Conservation (phyloP, 2,888 invertebrate species). For the Drepana falcataria region DNA sequence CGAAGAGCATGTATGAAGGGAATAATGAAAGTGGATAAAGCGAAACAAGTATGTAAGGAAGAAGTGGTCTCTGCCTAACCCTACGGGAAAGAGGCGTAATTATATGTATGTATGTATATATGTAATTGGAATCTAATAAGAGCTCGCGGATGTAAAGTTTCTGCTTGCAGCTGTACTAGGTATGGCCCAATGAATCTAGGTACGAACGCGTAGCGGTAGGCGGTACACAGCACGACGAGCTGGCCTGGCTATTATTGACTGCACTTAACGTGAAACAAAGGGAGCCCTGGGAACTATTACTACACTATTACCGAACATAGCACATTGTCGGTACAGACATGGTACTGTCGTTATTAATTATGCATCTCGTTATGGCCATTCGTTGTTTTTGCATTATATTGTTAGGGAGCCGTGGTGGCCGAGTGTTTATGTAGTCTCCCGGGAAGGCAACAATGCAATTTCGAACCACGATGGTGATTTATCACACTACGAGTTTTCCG, state of each 20-base stretch:
- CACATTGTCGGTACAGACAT: conserved; percentile 14
- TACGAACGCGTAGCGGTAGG: conserved; percentile 26
- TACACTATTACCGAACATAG: conserved; percentile 32
- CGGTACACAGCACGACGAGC: conserved; percentile 41
- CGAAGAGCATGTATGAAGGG: no score
- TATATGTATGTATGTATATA: background rate
- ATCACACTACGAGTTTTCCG: no score
- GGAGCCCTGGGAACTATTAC: conserved; percentile 38
- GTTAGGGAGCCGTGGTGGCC: no score
- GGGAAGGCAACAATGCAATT: no score
- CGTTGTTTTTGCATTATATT: no score
- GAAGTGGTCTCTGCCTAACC: no score
- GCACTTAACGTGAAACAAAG: conserved; percentile 40
- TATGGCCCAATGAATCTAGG: conserved; percentile 45
- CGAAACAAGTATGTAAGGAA: no score
- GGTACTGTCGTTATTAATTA: conserved; percentile 5
- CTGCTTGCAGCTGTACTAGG: conserved; percentile 40
- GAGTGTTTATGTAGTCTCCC: no score
- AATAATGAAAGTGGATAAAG: no score
- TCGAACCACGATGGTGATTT: no score
- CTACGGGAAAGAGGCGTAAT: no score
- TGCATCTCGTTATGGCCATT: background rate
- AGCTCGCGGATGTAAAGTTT: conserved; percentile 34
- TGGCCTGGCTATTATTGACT: conserved; percentile 28
- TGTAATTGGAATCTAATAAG: conserved; percentile 31